phyloP scores from a whole-genome alignment of 2,797 vertebrate species.

The Coccyzus lansbergi region DNA sequence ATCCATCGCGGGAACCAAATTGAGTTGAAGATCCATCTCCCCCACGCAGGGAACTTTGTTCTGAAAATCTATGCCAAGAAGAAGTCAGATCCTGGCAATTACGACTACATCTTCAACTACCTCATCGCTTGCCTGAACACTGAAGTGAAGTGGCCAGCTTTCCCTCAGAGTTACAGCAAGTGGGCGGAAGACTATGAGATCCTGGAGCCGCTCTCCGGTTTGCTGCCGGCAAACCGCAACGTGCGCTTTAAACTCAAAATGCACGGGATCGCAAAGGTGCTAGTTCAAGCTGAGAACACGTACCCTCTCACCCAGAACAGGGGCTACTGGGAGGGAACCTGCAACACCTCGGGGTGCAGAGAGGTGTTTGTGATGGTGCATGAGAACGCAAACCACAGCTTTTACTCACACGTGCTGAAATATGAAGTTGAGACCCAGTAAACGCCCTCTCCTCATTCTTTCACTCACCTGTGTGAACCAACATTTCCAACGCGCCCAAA shows the following conservation, averaged over 20 bases:
- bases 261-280: conserved; percentile 77
- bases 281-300: conserved; percentile 72
- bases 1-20: conserved; percentile 64
- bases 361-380: conserved; percentile 80
- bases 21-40: conserved; percentile 80
- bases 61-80: conserved; percentile 81
- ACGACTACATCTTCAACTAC: conserved; percentile 81
- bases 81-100: conserved; percentile 75
- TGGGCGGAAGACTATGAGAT: conserved; percentile 81
- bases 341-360: conserved; percentile 76
- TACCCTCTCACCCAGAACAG: conserved; percentile 70
- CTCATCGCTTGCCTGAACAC: conserved; percentile 79
- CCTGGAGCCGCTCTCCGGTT: conserved; percentile 78
- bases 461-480: neutral
- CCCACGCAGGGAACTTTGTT: conserved; percentile 77
- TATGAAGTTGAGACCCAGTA: conserved; percentile 78
- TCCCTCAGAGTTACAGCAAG: conserved; percentile 76
- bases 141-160: conserved; percentile 80
- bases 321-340: conserved; percentile 82
- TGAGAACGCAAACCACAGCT: conserved; percentile 77
- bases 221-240: conserved; percentile 77
- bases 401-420: conserved; percentile 75
- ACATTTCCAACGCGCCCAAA: neutral
- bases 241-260: conserved; percentile 81
- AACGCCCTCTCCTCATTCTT: neutral